Evolutionary conservation across 2,113 vertebrate genomes (phyloP).

Genomic region (Phrynosoma blainvillii): DNA sequence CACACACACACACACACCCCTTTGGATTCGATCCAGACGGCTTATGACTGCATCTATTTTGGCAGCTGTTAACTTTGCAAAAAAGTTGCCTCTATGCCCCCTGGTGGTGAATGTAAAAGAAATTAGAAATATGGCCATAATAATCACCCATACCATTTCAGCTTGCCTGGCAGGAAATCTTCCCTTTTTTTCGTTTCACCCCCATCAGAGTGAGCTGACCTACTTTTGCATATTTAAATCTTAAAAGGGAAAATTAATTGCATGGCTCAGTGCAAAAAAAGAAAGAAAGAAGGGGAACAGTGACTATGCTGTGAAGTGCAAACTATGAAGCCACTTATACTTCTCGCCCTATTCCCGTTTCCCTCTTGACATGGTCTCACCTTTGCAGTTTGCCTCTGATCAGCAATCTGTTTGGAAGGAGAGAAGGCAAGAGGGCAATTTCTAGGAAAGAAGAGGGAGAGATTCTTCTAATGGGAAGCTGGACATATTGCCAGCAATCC

Average conservation of each 20-base stretch:
- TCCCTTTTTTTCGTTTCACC: too few species aligned
- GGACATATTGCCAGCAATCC: too few species aligned
- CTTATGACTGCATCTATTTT: not conserved
- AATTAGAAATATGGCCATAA: not conserved
- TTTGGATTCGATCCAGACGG: not conserved
- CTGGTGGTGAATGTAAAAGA: slow-evolving; percentile 35
- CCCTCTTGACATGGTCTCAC: too few species aligned
- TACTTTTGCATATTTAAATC: not conserved
- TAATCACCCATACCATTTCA: not conserved
- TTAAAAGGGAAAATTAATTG: not conserved
- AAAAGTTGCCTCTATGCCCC: slow-evolving; percentile 27
- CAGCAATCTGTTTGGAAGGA: too few species aligned
- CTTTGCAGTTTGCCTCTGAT: too few species aligned
- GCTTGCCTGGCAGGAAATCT: too few species aligned
- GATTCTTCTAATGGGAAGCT: too few species aligned
- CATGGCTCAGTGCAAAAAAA: not conserved
- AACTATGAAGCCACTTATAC: not conserved
- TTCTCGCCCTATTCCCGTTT: not conserved
- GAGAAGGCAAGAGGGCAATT: too few species aligned
- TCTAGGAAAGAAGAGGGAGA: too few species aligned
- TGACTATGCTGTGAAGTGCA: not conserved
- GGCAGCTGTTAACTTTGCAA: not conserved
- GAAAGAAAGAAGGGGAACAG: too few species aligned
- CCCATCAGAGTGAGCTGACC: not conserved
- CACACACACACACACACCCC: too few species aligned